Evolutionary conservation across 2,888 invertebrate genomes (phyloP).

Genomic region (Philereme transversata): DNA sequence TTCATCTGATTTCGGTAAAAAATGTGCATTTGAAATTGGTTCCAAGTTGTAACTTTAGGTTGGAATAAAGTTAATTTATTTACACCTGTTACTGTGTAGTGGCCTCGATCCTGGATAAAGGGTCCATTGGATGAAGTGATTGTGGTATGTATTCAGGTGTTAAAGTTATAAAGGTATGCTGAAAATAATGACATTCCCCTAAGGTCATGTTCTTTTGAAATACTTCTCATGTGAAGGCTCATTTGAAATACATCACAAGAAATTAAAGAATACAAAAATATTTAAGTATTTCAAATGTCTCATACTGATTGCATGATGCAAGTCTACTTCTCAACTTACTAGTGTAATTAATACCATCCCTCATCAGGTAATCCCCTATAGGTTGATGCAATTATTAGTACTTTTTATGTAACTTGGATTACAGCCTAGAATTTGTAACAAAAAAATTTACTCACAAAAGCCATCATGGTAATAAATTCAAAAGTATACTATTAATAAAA

Average conservation of each 20-base stretch:
- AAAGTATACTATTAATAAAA: background rate
- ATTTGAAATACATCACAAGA: background rate
- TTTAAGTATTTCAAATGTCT: background rate
- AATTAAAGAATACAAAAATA: background rate
- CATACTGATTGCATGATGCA: background rate
- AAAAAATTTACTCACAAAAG: background rate
- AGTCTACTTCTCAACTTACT: background rate
- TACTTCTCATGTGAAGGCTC: slow-evolving; percentile 8
- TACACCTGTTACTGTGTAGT: slow-evolving; percentile 53
- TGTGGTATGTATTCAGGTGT: slow-evolving; percentile 65
- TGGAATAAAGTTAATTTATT: slow-evolving; percentile 63
- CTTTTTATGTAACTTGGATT: background rate
- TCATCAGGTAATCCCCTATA: background rate
- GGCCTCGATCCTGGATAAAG: slow-evolving; percentile 50
- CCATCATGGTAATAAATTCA: background rate
- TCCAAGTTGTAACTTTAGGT: slow-evolving; percentile 58
- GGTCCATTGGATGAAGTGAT: slow-evolving; percentile 67
- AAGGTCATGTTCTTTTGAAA: slow-evolving; percentile 46
- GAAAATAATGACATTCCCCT: slow-evolving; percentile 46
- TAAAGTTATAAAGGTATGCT: slow-evolving; percentile 9
- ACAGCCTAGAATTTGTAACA: background rate
- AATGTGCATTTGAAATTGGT: slow-evolving; percentile 56
- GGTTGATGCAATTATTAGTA: background rate
- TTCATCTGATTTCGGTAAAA: slow-evolving; percentile 43
- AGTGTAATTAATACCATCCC: background rate